phyloP scores from a whole-genome alignment of 2,888 invertebrate genomes.

The Eugnorisma glareosa region DNA sequence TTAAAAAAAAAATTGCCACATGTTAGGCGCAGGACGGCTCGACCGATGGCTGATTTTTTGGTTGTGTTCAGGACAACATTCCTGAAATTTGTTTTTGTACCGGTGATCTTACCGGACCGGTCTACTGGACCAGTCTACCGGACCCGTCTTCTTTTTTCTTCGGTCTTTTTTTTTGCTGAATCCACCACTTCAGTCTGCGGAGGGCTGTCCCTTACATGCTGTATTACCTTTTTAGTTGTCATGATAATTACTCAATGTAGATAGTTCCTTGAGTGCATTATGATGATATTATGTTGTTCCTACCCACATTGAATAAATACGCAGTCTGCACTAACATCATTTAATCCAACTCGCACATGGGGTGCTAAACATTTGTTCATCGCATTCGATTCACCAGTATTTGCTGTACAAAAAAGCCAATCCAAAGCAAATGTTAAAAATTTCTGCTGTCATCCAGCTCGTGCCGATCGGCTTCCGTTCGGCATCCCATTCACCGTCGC shows the following conservation, averaged over 20 bases:
- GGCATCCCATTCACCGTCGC: not conserved
- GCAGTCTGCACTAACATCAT: constrained; percentile 2
- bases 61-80: too few relatives aligned
- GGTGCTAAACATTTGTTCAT: not conserved
- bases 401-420: too few relatives aligned
- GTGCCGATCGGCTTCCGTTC: not conserved
- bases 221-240: not conserved
- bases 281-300: not conserved
- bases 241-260: not conserved
- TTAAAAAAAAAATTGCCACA: not conserved
- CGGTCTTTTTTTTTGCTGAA: too few relatives aligned
- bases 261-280: not conserved
- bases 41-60: not conserved
- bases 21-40: not conserved
- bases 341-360: constrained; percentile 1
- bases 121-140: too few relatives aligned
- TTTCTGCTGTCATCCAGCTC: not conserved
- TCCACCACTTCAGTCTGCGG: too few relatives aligned
- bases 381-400: too few relatives aligned
- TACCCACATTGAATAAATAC: not conserved
- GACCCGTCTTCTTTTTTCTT: too few relatives aligned
- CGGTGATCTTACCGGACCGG: too few relatives aligned
- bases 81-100: too few relatives aligned
- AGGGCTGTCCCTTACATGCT: too few relatives aligned
- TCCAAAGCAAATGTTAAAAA: not conserved